Conservation (phyloP, 1,140 invertebrate species). For the Leptinotarsa lineolata region DNA sequence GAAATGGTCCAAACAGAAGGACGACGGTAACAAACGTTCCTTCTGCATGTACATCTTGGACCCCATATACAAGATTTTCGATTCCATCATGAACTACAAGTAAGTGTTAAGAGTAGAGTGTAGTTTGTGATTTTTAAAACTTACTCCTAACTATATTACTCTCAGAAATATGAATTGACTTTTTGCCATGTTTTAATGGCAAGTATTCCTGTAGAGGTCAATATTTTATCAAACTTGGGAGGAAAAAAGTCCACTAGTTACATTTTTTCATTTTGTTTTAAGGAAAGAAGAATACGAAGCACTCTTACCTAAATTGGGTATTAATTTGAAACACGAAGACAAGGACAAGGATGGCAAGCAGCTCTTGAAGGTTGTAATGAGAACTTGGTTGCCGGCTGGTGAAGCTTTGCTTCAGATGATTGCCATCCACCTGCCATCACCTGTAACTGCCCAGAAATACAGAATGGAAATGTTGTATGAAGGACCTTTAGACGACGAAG, state of each 20-base stretch:
- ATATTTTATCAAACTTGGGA: no score
- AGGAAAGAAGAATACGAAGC: conserved; percentile 91
- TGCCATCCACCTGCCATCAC: conserved; percentile 98
- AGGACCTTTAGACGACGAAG: conserved; percentile 96
- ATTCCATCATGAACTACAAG: conserved; percentile 97
- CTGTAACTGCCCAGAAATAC: conserved; percentile 98
- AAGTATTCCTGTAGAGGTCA: no score
- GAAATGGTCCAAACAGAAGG: conserved; percentile 95
- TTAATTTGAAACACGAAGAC: conserved; percentile 92
- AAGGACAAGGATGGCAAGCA: conserved; percentile 94
- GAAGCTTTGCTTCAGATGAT: conserved; percentile 99
- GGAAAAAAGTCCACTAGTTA: no score
- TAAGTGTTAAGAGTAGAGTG: conserved; percentile 29
- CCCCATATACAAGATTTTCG: conserved; percentile 98
- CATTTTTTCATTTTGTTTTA: conserved; percentile 33
- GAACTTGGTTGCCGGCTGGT: conserved; percentile 98
- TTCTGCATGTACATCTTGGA: conserved; percentile 99
- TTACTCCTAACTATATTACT: no score
- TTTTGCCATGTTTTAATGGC: no score
- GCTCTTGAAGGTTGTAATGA: conserved; percentile 94
- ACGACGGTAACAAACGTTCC: conserved; percentile 89
- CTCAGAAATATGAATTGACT: no score
- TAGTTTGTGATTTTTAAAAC: no score
- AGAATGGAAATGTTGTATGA: conserved; percentile 99
- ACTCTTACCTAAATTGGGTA: conserved; percentile 86